Conservation (phyloP, 2,797 vertebrate genomes). For the Chaenodraco wilsoni region DNA sequence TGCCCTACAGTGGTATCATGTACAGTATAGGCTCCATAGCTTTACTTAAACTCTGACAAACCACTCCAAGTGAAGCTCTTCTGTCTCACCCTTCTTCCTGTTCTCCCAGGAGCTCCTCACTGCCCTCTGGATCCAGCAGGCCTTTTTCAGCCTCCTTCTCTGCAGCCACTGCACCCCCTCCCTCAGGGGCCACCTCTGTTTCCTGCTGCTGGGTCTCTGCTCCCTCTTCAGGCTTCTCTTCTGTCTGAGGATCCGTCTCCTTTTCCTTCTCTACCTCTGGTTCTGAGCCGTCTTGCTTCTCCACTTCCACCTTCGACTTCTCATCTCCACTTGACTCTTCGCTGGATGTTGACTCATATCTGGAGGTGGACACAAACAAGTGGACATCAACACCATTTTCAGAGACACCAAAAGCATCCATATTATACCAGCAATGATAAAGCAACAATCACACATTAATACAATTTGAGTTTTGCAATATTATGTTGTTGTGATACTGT, state of each 20-base stretch:
- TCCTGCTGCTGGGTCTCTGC: slow-evolving; percentile 49
- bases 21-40: neutral
- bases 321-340: slow-evolving; percentile 95
- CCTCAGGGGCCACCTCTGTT: slow-evolving; percentile 58
- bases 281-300: slow-evolving; percentile 75
- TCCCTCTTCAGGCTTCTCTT: slow-evolving; percentile 40
- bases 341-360: slow-evolving; percentile 96
- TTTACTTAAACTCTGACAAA: neutral
- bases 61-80: neutral
- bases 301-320: slow-evolving; percentile 77
- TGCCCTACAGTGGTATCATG: neutral
- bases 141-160: slow-evolving; percentile 62
- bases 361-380: slow-evolving; percentile 61
- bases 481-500: too few relatives aligned
- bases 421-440: neutral
- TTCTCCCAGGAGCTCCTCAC: slow-evolving; percentile 74
- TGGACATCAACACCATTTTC: slow-evolving; percentile 9
- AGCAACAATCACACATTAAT: too few relatives aligned
- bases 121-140: slow-evolving; percentile 58
- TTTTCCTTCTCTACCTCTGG: slow-evolving; percentile 45
- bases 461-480: too few relatives aligned
- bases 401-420: slow-evolving; percentile 1
- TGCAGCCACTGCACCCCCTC: slow-evolving; percentile 52
- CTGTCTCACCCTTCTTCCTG: slow-evolving; percentile 77
- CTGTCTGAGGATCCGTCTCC: slow-evolving; percentile 33